Percentiles rank a stretch among this genome's conserved stretches.
Evolutionary conservation across 2,113 vertebrate species (phyloP).

Genomic region (Leptobrachium ailaonicum): DNA sequence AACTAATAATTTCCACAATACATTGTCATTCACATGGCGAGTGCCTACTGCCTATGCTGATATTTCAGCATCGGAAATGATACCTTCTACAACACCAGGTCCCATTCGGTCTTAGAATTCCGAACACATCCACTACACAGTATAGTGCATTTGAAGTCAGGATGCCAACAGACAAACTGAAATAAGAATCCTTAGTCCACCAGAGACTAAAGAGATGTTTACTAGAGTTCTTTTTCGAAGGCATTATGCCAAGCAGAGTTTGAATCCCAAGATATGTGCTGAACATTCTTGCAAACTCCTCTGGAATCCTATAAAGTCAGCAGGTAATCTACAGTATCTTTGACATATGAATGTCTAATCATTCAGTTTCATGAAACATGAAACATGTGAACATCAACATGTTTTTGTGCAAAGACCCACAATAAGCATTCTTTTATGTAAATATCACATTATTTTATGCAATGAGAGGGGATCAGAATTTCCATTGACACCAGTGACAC

Average conservation of each 20-base stretch:
- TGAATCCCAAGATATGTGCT: slow-evolving; percentile 56
- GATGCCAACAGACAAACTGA: slow-evolving; percentile 65
- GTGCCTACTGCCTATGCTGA: too few relatives aligned
- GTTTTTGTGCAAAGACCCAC: too few relatives aligned
- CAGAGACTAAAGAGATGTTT: slow-evolving; percentile 64
- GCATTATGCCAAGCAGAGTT: slow-evolving; percentile 65
- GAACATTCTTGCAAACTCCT: slow-evolving; percentile 48
- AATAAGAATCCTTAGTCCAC: slow-evolving; percentile 66
- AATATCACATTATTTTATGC: too few relatives aligned
- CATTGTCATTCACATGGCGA: too few relatives aligned
- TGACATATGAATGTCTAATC: too few relatives aligned
- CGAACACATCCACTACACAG: slow-evolving; percentile 51
- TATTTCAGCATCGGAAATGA: background rate
- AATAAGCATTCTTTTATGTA: too few relatives aligned
- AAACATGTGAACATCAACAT: too few relatives aligned
- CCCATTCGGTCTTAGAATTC: slow-evolving; percentile 38
- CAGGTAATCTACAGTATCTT: too few relatives aligned
- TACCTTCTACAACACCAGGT: slow-evolving; percentile 18
- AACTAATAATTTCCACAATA: too few relatives aligned
- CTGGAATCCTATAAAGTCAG: background rate
- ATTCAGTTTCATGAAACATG: too few relatives aligned
- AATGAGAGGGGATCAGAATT: background rate
- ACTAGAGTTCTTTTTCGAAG: slow-evolving; percentile 63
- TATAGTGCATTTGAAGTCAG: slow-evolving; percentile 55
- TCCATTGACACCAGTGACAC: background rate